Percentiles rank a stretch among this genome's conserved stretches.
Conservation (phyloP, 2,797 vertebrate genomes). For the Halcyon badia region DNA sequence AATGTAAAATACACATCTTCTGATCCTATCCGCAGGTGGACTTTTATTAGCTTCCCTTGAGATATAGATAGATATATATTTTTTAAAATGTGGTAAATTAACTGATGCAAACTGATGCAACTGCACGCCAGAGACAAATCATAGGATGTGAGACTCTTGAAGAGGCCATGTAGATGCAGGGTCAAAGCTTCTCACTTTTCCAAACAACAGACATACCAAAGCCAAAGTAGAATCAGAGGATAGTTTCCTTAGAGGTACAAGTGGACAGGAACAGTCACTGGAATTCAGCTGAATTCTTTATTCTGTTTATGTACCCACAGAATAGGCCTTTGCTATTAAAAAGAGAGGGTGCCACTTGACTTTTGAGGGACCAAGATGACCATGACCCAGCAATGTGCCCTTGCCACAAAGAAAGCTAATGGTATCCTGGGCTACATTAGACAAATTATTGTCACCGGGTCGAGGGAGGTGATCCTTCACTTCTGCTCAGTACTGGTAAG, state of each 20-base stretch:
- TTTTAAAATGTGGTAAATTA: neutral
- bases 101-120: neutral
- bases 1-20: neutral
- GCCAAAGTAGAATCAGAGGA: neutral
- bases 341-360: neutral
- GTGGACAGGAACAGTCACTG: neutral
- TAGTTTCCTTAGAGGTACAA: neutral
- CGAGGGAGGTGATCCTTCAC: neutral
- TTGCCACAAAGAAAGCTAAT: neutral
- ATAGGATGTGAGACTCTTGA: neutral
- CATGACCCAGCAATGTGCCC: neutral
- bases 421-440: neutral
- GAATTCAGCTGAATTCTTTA: neutral
- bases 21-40: neutral
- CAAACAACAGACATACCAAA: neutral
- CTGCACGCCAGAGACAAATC: neutral
- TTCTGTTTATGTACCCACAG: neutral
- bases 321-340: neutral
- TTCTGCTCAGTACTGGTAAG: neutral
- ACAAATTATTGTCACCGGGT: neutral
- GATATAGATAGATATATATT: neutral
- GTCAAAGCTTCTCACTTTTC: neutral
- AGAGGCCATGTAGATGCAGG: neutral
- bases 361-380: neutral
- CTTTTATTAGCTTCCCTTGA: neutral